Base-by-base conservation (phyloP, 2,888 invertebrate species). In the Oscheius sp. region DNA sequence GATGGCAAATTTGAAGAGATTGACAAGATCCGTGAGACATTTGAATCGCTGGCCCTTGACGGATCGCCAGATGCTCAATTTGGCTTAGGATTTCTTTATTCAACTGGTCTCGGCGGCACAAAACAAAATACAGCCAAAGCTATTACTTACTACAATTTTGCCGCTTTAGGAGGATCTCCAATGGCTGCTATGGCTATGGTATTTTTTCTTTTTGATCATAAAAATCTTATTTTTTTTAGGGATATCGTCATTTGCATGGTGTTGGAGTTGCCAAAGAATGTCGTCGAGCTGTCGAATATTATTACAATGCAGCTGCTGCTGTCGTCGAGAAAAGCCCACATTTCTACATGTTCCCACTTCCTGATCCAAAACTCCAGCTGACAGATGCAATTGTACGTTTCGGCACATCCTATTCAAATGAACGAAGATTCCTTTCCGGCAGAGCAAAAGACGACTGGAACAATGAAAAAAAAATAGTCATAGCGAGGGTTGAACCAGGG, bases 121-220 rank as follows among this genome's bases (percentile, higher is more conserved):
- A 78, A 82, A 29, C 86, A 84, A 64, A 35, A 35, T 9, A 35
- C 35, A 35, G 80, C 90, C 12, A 77, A 85, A 87, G 90, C 97
- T 0, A 90, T 99, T 21, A 92, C 98, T 0, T 95, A 98, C 90
- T 95, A 96, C 89, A 94, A 94, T 0, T 92, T 96, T 87, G 94
- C 94, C 2, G 95, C 98, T 0, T 89, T 95, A 0, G 96, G 95
- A 0, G 96, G 95, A 72, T 94, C 95, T 88, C 93, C 94, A 23
- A 93, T 93, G 91, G 96, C 96, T 0, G 96, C 96, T 91, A 98
- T 99, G 97, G 94, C 95, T 23, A 90, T 99, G 73, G 90, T 91
- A 82, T 18, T 1, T 35, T 35, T 35, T 35, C 5, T 35, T 35
- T 12, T 56, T 7, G 2, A 7, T 5, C 21, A 5, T 13, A 5